A percentile compares a stretch with the other conserved stretches of the same genome.
These are phyloP conservation scores for Uloborus plumipes DNA, from an alignment of 2,888 invertebrate species.

Conservation along the genomic window DNA sequence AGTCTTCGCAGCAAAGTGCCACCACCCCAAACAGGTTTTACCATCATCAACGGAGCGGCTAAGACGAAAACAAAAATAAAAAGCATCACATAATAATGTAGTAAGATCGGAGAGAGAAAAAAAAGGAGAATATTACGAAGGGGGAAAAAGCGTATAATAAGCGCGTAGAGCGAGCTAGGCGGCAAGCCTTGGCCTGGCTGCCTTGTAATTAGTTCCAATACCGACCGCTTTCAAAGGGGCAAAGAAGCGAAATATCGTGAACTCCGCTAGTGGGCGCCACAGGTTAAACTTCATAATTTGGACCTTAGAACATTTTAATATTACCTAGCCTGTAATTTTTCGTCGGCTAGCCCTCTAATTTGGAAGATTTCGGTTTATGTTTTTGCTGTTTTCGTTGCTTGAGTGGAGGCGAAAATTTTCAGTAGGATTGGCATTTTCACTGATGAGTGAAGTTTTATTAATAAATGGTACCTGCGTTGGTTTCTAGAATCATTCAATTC, in stretches of 20 bases:
- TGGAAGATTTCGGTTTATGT: background rate
- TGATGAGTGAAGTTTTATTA: too few species aligned
- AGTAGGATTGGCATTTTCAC: background rate
- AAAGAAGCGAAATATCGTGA: conserved; percentile 9
- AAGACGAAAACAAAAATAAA: conserved; percentile 20
- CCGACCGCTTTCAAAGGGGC: conserved; percentile 39
- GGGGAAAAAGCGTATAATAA: conserved; percentile 3
- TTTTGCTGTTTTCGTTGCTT: too few species aligned
- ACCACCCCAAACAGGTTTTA: conserved; percentile 28
- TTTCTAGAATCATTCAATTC: too few species aligned
- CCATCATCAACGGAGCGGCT: conserved; percentile 3
- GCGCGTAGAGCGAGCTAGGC: conserved; percentile 41
- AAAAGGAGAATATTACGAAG: conserved; percentile 3
- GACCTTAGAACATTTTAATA: conserved; percentile 38
- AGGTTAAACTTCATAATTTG: conserved; percentile 53
- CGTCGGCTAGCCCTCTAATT: conserved; percentile 46
- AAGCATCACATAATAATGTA: too few species aligned
- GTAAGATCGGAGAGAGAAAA: conserved; percentile 3
- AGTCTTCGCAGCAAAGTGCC: background rate
- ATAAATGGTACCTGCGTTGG: too few species aligned
- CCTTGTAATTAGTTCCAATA: conserved; percentile 51
- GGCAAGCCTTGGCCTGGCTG: conserved; percentile 50
- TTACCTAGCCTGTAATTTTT: conserved; percentile 44
- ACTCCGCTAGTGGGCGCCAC: conserved; percentile 58
- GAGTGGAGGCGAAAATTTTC: background rate